Evolutionary conservation across 2,113 vertebrate species (phyloP), one percentile per base, ranked within the genome.

Genomic region (Edolisoma coerulescens): DNA sequence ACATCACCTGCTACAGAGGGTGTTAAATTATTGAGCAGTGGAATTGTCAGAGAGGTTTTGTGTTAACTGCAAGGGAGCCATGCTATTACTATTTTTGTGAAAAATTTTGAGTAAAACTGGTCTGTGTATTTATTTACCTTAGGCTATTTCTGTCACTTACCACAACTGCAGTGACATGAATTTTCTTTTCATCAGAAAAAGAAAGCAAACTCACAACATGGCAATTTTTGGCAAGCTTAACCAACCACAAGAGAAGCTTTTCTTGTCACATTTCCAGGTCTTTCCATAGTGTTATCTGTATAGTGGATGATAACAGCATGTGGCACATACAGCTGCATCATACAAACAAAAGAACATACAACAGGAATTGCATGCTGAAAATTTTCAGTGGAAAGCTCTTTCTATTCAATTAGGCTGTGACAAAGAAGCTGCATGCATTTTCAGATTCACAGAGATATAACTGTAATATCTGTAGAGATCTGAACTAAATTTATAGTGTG

Each of bases 61-160:
- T 56, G 68, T 81, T 80, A 91, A 54, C 64, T 84, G 45, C 47
- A 53, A 81, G 53, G 56, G 16, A 85, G 60, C 47, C n/a, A 6
- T 28, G 8, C 59, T 67, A 41, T 32, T 90, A 54, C 37, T 50
- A 3, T 64, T 70, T 70, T 53, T 74, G 75, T 78, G 79, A 60
- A 80, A 78, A 53, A 30, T 42, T 69, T 42, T 28, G 47, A 87
- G 41, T 37, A 49, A 77, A 77, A 60, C 4, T 33, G n/a, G 21
- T n/a, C 54, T 83, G 54, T 76, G 54, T 92, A 45, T 91, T 93
- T 91, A 57, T 91, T 95, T 90, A 91, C 90, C 81, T 93, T 68
- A 10, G 52, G 88, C 75, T 92, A 65, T 87, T 93, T 78, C 87
- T 91, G 63, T 84, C 60, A 56, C 52, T 64, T 68, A 64, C 50